Evolutionary conservation across 2,113 vertebrate genomes (phyloP).

Genomic region (Eudyptes chrysolophus): DNA sequence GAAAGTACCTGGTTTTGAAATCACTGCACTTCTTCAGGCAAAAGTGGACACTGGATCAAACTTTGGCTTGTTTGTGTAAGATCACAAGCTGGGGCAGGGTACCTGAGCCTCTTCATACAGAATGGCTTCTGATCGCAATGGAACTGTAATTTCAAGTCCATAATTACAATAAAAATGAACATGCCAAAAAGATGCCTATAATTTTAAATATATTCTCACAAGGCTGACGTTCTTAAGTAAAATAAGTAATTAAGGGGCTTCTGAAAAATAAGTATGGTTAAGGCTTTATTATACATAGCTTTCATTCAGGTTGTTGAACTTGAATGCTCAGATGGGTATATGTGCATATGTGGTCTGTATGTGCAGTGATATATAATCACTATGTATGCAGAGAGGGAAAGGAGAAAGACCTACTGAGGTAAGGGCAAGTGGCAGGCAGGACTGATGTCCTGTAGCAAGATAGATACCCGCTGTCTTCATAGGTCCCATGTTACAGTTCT

Average conservation of each 20-base stretch:
- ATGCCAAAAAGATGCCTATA: neutral
- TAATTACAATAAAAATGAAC: neutral
- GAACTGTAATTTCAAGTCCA: neutral
- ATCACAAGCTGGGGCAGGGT: neutral
- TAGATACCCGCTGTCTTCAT: neutral
- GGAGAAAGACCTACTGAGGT: neutral
- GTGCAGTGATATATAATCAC: neutral
- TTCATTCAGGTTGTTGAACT: neutral
- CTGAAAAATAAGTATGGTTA: neutral
- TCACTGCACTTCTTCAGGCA: neutral
- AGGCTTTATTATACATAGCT: neutral
- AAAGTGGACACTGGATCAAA: neutral
- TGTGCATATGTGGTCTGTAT: neutral
- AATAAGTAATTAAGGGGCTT: neutral
- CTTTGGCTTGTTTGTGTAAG: neutral
- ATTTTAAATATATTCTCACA: neutral
- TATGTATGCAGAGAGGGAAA: neutral
- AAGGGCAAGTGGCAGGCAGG: neutral
- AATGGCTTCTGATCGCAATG: neutral
- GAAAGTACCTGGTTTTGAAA: neutral
- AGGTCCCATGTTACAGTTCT: neutral
- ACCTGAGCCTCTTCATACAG: neutral
- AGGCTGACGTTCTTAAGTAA: neutral
- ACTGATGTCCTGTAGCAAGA: neutral
- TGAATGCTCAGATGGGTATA: neutral